Evolutionary conservation across 1,140 invertebrate species (phyloP).

Genomic region (Brachionus rotundiformis): DNA sequence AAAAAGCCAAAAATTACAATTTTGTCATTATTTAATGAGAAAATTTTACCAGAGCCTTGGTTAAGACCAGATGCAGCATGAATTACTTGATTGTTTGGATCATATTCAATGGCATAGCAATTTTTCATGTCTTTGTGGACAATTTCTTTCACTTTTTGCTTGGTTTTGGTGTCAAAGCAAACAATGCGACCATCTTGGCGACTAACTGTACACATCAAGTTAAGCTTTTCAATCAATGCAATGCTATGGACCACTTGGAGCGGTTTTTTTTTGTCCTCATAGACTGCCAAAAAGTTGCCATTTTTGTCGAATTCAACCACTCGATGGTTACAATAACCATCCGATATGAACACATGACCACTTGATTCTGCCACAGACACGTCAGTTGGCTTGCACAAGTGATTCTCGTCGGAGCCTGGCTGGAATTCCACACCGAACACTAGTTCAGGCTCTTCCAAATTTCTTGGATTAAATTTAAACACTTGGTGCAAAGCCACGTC

Average conservation of each 20-base stretch:
- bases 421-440: conserved; percentile 79
- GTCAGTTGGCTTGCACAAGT: conserved; percentile 87
- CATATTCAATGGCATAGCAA: conserved; percentile 47
- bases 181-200: conserved; percentile 48
- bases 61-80: conserved; percentile 38
- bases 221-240: conserved; percentile 1
- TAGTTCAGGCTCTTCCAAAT: conserved; percentile 71
- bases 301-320: conserved; percentile 79
- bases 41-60: conserved; percentile 8
- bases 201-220: conserved; percentile 47
- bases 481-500: conserved; percentile 95
- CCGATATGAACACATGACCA: conserved; percentile 89
- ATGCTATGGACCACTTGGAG: conserved; percentile 24
- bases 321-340: conserved; percentile 87
- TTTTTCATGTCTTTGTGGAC: conserved; percentile 37
- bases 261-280: conserved; percentile 56
- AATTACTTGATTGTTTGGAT: conserved; percentile 33
- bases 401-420: conserved; percentile 73
- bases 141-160: background rate
- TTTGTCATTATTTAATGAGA: background rate
- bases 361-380: conserved; percentile 75
- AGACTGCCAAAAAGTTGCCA: conserved; percentile 68
- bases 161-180: conserved; percentile 29
- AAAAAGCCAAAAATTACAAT: background rate
- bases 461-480: conserved; percentile 69